Evolutionary conservation across 1,140 invertebrate species (phyloP).

Genomic region (Plutomurus gul): DNA sequence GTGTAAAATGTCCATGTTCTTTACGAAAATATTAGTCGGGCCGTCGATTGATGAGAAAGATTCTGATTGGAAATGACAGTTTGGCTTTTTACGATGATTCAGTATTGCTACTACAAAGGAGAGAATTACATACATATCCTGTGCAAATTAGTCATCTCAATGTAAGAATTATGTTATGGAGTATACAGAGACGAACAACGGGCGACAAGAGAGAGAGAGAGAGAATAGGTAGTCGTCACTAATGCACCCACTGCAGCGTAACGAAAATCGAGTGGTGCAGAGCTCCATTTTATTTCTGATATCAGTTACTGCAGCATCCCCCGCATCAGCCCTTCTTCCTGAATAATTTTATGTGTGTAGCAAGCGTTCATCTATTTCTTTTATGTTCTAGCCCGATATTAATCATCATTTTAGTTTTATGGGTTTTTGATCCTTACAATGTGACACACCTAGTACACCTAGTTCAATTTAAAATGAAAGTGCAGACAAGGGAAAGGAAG

Average conservation of each 20-base stretch:
- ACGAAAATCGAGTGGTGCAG: too few species aligned
- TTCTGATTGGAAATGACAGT: constrained; percentile 15
- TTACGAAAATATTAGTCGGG: not conserved
- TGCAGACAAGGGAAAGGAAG: not conserved
- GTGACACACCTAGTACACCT: too few species aligned
- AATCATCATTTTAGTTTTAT: constrained; percentile 30
- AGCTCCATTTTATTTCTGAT: too few species aligned
- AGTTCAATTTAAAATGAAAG: constrained; percentile 22
- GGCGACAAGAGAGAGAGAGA: too few species aligned
- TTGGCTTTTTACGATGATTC: constrained; percentile 3
- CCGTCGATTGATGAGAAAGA: not conserved
- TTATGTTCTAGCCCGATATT: not conserved
- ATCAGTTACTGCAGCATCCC: too few species aligned
- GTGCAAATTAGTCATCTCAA: not conserved
- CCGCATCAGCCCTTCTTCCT: not conserved
- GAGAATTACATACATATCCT: too few species aligned
- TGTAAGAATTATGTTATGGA: not conserved
- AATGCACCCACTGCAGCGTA: too few species aligned
- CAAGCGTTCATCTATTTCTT: too few species aligned
- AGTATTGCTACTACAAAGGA: not conserved
- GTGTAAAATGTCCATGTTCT: too few species aligned
- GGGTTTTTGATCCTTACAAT: constrained; percentile 33
- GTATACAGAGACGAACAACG: not conserved
- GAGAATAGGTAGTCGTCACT: too few species aligned
- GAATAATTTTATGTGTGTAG: too few species aligned